Percentiles rank a stretch among this genome's conserved stretches.
phyloP scores from a whole-genome alignment of 2,797 vertebrate genomes.

The Vireo griseus region DNA sequence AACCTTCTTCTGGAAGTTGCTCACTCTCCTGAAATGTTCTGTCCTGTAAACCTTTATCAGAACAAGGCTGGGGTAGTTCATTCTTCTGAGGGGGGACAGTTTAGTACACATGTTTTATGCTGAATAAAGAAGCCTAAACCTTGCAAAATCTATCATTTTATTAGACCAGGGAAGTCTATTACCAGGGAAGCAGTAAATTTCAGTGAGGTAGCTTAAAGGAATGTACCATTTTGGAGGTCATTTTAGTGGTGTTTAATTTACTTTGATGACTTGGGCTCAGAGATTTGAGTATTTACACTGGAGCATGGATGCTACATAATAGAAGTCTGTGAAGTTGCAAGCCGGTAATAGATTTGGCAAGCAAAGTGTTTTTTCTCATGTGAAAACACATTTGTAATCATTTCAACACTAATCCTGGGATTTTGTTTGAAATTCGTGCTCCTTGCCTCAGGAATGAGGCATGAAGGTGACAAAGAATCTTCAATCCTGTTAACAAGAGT shows the following conservation, averaged over 20 bases:
- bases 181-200: neutral
- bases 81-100: neutral
- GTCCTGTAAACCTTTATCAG: neutral
- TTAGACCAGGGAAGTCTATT: neutral
- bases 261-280: neutral
- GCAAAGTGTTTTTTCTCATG: neutral
- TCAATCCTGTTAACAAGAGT: neutral
- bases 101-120: neutral
- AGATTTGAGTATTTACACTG: constrained; percentile 21
- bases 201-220: neutral
- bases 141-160: neutral
- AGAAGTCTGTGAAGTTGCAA: neutral
- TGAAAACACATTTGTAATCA: neutral
- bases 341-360: neutral
- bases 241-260: neutral
- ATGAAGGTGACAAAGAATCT: neutral
- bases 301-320: neutral
- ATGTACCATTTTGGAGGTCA: neutral
- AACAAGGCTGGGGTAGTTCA: neutral
- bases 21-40: neutral
- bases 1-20: neutral
- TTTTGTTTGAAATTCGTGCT: neutral
- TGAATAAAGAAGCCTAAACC: neutral
- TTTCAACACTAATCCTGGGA: neutral
- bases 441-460: neutral